Conservation (phyloP, 2,888 invertebrate genomes). For the Elysia crispata region DNA sequence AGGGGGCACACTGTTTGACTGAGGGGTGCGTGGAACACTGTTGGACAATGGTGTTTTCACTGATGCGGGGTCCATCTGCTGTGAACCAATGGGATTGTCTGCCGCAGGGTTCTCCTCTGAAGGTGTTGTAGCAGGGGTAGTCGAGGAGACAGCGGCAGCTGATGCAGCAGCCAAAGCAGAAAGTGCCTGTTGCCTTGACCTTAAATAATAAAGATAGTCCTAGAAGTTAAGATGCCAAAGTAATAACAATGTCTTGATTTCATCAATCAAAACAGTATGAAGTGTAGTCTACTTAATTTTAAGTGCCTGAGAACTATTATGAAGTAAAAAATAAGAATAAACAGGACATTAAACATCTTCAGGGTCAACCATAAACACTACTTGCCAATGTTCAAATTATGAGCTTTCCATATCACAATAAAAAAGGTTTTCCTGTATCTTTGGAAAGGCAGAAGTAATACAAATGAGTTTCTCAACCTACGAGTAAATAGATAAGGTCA, state of each 20-base stretch:
- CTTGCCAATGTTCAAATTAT: background rate
- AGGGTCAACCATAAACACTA: too few species aligned
- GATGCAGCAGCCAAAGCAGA: too few species aligned
- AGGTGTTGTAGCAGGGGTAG: background rate
- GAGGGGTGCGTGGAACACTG: constrained; percentile 31
- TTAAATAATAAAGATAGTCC: background rate
- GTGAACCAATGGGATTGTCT: constrained; percentile 23
- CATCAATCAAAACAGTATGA: too few species aligned
- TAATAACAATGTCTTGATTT: too few species aligned
- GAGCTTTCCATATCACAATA: background rate
- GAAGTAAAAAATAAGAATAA: too few species aligned
- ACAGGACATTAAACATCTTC: too few species aligned
- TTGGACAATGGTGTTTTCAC: constrained; percentile 29
- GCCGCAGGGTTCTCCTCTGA: constrained; percentile 36
- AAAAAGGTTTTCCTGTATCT: background rate
- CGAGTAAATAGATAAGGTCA: background rate
- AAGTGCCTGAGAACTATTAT: too few species aligned
- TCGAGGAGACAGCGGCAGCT: too few species aligned
- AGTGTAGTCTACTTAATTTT: too few species aligned
- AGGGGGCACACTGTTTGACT: constrained; percentile 33
- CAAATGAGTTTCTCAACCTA: background rate
- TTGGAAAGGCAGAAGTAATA: background rate
- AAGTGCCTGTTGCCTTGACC: background rate
- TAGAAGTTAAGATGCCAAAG: background rate
- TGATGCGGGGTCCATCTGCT: constrained; percentile 15